phyloP scores from a whole-genome alignment of 2,113 vertebrate species.

The Elgaria multicarinata region DNA sequence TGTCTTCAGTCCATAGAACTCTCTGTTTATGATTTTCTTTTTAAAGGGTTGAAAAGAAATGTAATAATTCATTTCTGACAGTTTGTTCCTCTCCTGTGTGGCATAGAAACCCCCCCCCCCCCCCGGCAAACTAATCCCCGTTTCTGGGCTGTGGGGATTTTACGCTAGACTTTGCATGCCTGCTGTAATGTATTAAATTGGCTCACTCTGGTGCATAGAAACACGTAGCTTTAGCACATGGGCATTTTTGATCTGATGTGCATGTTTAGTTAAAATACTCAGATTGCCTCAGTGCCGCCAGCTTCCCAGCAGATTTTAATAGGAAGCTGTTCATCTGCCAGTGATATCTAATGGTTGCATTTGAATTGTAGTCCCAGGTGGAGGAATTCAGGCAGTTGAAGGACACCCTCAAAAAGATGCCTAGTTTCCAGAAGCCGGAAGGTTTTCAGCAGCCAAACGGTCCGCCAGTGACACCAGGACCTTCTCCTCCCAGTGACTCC shows the following conservation, averaged over 20 bases:
- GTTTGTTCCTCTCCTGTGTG: constrained; percentile 60
- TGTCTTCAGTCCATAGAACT: constrained; percentile 29
- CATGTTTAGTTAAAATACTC: constrained; percentile 23
- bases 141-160: constrained; percentile 61
- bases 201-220: constrained; percentile 47
- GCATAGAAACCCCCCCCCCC: too few species aligned
- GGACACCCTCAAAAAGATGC: constrained; percentile 84
- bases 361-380: constrained; percentile 86
- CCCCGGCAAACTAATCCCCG: constrained; percentile 68
- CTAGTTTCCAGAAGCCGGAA: constrained; percentile 76
- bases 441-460: constrained; percentile 44
- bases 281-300: neutral
- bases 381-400: constrained; percentile 91
- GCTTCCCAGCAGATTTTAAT: constrained; percentile 3
- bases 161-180: constrained; percentile 73
- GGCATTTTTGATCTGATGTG: constrained; percentile 26
- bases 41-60: constrained; percentile 57
- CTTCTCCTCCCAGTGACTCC: constrained; percentile 24
- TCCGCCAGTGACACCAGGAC: neutral
- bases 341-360: constrained; percentile 30
- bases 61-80: constrained; percentile 61
- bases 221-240: constrained; percentile 43
- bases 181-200: constrained; percentile 59
- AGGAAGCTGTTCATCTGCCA: constrained; percentile 16
- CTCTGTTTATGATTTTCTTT: constrained; percentile 5